Evolutionary conservation across 2,797 vertebrate species (phyloP), one percentile per base, ranked within the genome.

Genomic region (Chrysocyon brachyurus): DNA sequence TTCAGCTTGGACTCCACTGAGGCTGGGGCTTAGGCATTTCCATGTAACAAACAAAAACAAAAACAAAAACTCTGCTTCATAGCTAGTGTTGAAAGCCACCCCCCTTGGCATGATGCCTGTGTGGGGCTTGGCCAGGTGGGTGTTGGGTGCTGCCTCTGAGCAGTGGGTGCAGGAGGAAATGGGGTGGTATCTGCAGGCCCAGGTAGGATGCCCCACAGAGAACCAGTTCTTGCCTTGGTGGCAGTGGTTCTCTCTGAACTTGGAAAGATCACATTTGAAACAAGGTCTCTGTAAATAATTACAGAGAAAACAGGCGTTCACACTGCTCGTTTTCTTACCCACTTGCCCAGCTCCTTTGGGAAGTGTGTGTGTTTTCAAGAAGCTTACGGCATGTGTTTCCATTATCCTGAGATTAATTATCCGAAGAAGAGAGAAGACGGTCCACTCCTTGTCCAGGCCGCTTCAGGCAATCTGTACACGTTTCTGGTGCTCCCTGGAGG

Each of bases 241-340:
- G 70, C 24, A 0, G 26, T 40, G 61, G 49, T 19, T 64, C 59
- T 0, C 0, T 77, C 49, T 81, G 61, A 73, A 64, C 21, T 26
- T 61, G 61, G 40, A 66, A 46, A 12, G 66, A 14, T 12, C 86
- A 2, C 5, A 8, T n/a, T 63, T 46, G 54, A 72, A 40, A 8
- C 15, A 16, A 73, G 91, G 16, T 81, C 57, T 49, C 24, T 26
- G 59, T 40, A n/a, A 78, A 10, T 64, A 36, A 59, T 63, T 49
- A 31, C 61, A 6, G 63, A n/a, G 59, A 70, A 78, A 24, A 40
- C 1, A 1, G 52, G 46, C 6, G 28, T 31, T 10, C 12, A 40
- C 22, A 2, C 36, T 11, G 40, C 9, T 12, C 1, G 0, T 5
- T 49, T 12, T 36, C 49, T 14, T 10, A 4, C 26, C n/a, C 21